A percentile compares a stretch with the other conserved stretches of the same genome.
Evolutionary conservation across 1,140 invertebrate species (phyloP).

Genomic region (Probaryconus sp.): DNA sequence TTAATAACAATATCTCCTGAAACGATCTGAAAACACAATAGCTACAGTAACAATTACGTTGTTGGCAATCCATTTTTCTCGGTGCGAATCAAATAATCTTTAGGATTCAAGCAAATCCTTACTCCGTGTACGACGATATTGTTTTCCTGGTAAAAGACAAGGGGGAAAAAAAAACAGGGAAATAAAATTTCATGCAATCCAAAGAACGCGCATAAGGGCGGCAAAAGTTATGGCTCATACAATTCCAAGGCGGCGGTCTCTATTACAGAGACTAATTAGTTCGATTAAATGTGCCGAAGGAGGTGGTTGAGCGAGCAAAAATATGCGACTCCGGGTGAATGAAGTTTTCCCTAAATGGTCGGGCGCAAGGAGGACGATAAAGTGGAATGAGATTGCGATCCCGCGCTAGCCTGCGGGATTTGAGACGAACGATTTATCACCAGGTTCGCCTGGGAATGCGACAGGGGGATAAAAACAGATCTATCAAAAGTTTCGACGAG

Average conservation of each 20-base stretch:
- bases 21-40: too few relatives aligned
- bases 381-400: slow-evolving; percentile 31
- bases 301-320: slow-evolving; percentile 2
- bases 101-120: too few relatives aligned
- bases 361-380: slow-evolving; percentile 12
- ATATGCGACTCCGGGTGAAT: slow-evolving; percentile 20
- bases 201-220: slow-evolving; percentile 2
- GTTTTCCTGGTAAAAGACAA: too few relatives aligned
- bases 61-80: too few relatives aligned
- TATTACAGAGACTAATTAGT: slow-evolving; percentile 20
- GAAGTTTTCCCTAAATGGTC: slow-evolving; percentile 43
- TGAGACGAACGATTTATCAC: slow-evolving; percentile 44
- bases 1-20: too few relatives aligned
- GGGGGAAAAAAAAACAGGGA: too few relatives aligned
- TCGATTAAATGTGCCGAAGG: slow-evolving; percentile 11
- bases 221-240: slow-evolving; percentile 14
- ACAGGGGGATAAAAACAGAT: slow-evolving; percentile 38
- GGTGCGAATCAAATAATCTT: too few relatives aligned
- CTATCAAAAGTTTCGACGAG: slow-evolving; percentile 53
- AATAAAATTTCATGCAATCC: slow-evolving; percentile 20
- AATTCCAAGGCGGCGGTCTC: neutral
- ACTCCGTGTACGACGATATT: too few relatives aligned
- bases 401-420: slow-evolving; percentile 17
- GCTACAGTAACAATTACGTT: too few relatives aligned
- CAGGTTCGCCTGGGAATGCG: slow-evolving; percentile 24